Conservation (phyloP, 30 jellyfish, hydroid and myxozoan species). For the Hydra vulgaris region DNA sequence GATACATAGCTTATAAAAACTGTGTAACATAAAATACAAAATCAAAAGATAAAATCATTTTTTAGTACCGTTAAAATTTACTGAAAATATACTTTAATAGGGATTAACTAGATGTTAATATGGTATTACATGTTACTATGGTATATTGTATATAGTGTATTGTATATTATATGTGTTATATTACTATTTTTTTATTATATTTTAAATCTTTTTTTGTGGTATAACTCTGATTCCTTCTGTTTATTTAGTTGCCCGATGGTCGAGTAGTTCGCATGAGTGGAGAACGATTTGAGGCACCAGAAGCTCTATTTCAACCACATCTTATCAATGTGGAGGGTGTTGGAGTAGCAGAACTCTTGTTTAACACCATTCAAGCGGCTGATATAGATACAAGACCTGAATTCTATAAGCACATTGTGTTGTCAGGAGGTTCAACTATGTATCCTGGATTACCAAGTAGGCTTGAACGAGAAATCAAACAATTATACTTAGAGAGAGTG, state of each 20-base stretch:
- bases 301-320: slow-evolving; percentile 93
- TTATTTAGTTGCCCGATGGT: slow-evolving; percentile 87
- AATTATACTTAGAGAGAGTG: slow-evolving; percentile 85
- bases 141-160: too few species aligned
- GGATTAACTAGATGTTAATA: too few species aligned
- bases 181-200: too few species aligned
- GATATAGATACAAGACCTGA: slow-evolving; percentile 97
- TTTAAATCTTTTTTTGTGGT: too few species aligned
- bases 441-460: slow-evolving; percentile 99
- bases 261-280: slow-evolving; percentile 96
- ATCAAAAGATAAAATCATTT: too few species aligned
- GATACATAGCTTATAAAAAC: too few species aligned
- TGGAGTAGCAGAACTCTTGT: slow-evolving; percentile 95
- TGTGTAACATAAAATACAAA: too few species aligned
- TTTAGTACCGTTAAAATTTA: too few species aligned
- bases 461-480: slow-evolving; percentile 91
- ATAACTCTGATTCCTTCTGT: too few species aligned
- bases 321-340: slow-evolving; percentile 87
- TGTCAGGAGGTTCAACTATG: slow-evolving; percentile 98
- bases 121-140: too few species aligned
- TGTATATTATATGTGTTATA: too few species aligned
- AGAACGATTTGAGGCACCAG: slow-evolving; percentile 97
- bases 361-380: slow-evolving; percentile 99
- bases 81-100: too few species aligned
- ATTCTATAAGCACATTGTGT: slow-evolving; percentile 88